Conservation (phyloP, 2,113 vertebrate genomes). For the Melierax canorus region DNA sequence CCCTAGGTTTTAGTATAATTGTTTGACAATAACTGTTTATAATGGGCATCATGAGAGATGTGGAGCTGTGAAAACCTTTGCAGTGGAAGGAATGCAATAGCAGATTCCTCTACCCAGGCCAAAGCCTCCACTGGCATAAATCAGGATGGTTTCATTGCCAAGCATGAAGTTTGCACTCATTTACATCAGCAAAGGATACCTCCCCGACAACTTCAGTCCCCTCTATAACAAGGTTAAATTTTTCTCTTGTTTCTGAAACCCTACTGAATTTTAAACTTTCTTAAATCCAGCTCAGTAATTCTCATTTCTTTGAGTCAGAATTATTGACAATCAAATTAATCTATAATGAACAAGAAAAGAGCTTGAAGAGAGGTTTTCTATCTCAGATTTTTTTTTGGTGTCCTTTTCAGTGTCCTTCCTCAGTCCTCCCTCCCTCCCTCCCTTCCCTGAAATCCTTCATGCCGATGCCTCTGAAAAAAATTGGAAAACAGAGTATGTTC, state of each 20-base stretch:
- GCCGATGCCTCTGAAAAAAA: not conserved
- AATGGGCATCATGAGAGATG: not conserved
- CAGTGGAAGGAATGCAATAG: not conserved
- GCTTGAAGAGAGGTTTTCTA: not conserved
- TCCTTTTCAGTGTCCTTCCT: not conserved
- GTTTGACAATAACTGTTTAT: not conserved
- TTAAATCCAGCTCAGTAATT: not conserved
- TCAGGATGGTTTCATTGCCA: not conserved
- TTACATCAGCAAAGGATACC: not conserved
- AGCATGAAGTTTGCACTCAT: not conserved
- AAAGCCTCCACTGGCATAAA: not conserved
- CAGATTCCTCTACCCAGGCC: not conserved
- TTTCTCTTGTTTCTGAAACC: not conserved
- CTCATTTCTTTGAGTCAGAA: not conserved
- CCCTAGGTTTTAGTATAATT: not conserved
- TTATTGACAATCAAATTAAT: conserved; percentile 36
- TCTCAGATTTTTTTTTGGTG: not conserved
- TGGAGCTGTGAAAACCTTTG: not conserved
- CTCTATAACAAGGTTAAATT: not conserved
- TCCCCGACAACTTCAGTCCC: not conserved
- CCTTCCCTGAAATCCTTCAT: not conserved
- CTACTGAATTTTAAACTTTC: not conserved
- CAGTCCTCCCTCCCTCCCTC: not conserved
- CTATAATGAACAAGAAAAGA: not conserved
- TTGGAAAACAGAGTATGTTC: not conserved